Conservation (phyloP, 2,113 vertebrate species). For the Myrmecobius fasciatus region DNA sequence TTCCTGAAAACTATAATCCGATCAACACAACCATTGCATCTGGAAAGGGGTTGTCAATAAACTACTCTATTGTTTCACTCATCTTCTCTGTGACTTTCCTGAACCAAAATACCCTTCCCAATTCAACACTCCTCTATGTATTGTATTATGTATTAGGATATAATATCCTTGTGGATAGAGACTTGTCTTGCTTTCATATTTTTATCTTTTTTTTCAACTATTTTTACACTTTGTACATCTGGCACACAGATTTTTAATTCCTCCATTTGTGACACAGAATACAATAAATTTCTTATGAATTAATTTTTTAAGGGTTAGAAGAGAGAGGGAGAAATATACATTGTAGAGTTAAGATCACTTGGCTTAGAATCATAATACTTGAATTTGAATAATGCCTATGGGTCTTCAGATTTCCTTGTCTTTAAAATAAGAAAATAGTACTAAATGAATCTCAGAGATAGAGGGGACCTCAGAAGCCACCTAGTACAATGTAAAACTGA, state of each 20-base stretch:
- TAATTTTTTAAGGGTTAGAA: not conserved
- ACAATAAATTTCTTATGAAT: not conserved
- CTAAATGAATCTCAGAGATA: not conserved
- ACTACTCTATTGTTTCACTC: not conserved
- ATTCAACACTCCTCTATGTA: not conserved
- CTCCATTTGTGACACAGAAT: not conserved
- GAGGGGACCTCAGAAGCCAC: not conserved
- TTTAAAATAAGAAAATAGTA: not conserved
- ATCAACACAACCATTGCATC: not conserved
- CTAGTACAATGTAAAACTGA: not conserved
- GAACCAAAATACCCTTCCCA: not conserved
- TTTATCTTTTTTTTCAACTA: not conserved
- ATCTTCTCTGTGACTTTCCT: not conserved
- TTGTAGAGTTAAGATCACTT: not conserved
- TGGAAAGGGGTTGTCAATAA: not conserved
- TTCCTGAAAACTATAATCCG: not conserved
- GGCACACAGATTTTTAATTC: constrained; percentile 21
- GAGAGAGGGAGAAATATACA: not conserved
- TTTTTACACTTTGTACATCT: not conserved
- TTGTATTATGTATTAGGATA: not conserved
- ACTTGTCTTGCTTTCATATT: not conserved
- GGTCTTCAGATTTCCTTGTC: not conserved
- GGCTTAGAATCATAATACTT: no score
- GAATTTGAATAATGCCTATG: not conserved
- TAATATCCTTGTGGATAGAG: not conserved